Conservation (phyloP, 2,113 vertebrate genomes). For the Cariama cristata region DNA sequence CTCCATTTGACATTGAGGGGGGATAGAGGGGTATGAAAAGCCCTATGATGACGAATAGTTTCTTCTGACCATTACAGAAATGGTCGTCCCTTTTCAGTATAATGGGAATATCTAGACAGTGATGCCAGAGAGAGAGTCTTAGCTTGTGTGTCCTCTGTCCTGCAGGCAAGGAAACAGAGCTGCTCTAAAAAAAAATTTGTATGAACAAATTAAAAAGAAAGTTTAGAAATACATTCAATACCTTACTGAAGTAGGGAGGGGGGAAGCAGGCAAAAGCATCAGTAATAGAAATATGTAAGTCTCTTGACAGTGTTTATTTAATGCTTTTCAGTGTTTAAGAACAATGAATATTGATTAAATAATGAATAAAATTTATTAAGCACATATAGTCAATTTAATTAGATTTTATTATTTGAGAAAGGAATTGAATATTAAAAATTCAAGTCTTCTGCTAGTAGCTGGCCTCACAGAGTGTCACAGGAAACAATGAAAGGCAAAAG, state of each 20-base stretch:
- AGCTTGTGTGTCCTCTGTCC: neutral
- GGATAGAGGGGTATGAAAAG: neutral
- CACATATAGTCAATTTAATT: neutral
- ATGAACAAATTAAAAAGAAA: neutral
- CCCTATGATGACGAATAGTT: neutral
- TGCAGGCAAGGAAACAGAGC: neutral
- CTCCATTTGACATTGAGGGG: neutral
- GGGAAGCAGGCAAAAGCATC: neutral
- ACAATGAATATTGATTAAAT: slow-evolving; percentile 49
- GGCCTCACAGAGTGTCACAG: neutral
- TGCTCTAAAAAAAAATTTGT: neutral
- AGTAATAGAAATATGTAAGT: neutral
- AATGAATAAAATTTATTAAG: slow-evolving; percentile 17
- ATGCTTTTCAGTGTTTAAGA: slow-evolving; percentile 23
- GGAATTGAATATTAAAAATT: slow-evolving; percentile 47
- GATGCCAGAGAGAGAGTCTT: neutral
- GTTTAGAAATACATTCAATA: neutral
- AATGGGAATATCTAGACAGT: neutral
- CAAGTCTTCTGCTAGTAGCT: neutral
- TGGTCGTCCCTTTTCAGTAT: neutral
- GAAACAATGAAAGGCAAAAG: neutral
- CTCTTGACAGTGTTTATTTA: slow-evolving; percentile 16
- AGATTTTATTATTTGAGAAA: slow-evolving; percentile 50
- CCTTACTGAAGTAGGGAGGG: neutral
- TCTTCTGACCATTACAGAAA: neutral